Evolutionary conservation across 92 coral and sea anemone genomes (phyloP).

Genomic region (Zoanthus gigantus): DNA sequence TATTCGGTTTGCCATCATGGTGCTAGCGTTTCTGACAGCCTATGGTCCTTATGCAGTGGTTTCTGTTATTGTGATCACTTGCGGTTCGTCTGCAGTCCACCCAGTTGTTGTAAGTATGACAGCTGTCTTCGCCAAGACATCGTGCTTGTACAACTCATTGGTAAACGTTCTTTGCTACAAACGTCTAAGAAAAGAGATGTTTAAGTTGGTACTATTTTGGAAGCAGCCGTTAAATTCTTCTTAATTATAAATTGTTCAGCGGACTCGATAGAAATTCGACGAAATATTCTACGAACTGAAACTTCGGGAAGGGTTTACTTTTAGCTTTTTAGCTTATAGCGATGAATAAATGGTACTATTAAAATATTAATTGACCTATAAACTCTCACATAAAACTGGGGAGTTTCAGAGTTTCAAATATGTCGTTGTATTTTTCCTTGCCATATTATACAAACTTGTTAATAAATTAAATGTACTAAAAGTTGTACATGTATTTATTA

Average conservation of each 20-base stretch:
- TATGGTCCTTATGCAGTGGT: conserved; percentile 60
- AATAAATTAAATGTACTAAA: too few relatives aligned
- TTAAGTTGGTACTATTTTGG: background rate
- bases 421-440: too few relatives aligned
- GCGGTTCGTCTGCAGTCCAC: conserved; percentile 41
- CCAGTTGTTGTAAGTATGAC: conserved; percentile 54
- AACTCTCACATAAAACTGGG: too few relatives aligned
- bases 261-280: too few relatives aligned
- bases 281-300: too few relatives aligned
- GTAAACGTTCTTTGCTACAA: conserved; percentile 52
- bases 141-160: conserved; percentile 53
- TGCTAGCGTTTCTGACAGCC: conserved; percentile 38
- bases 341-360: too few relatives aligned
- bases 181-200: background rate
- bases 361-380: too few relatives aligned
- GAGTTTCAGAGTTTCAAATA: too few relatives aligned
- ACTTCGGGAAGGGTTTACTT: too few relatives aligned
- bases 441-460: too few relatives aligned
- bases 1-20: conserved; percentile 19
- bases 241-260: background rate
- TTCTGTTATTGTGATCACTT: conserved; percentile 41
- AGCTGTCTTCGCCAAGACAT: conserved; percentile 62
- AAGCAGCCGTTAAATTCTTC: background rate
- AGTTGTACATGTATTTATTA: too few relatives aligned
- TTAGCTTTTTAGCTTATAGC: too few relatives aligned